Evolutionary conservation across 1,140 invertebrate species (phyloP), one percentile per base, ranked within the genome.

Genomic region (Capitella teleta): DNA sequence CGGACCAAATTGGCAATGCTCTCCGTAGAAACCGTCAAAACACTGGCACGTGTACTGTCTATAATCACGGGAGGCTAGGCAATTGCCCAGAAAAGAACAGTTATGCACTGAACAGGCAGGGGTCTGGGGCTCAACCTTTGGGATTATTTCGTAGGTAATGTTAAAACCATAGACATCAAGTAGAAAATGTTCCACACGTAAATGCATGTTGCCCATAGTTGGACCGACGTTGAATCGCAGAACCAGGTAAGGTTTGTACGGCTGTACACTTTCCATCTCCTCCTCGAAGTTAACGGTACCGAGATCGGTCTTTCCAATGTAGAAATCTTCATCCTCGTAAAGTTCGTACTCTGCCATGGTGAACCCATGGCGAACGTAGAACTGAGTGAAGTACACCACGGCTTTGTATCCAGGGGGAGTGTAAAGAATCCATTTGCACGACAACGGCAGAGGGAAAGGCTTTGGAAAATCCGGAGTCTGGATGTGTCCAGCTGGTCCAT

Each of bases 131-230:
- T 52, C 72, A 64, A 59, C 56, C 1, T 68, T 67, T 18, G 54
- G 55, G 2, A 78, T 76, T 53, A 91, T 81, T 62, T 88, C 85
- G 64, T 90, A 92, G 3, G 87, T 92, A 54, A 92, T 82, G 67
- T 94, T 94, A 73, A 94, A 91, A 5, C 88, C 89, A 63, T 84
- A 90, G 2, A 89, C 86, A 54, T 88, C 81, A 19, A 90, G 74
- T 8, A 92, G 74, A 44, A 82, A 79, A 56, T 87, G 80, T 34
- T 87, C 68, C 0, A 86, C 86, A 1, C 89, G 73, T 32, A 92
- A 72, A 66, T 92, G 86, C 32, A 85, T 83, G 4, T 87, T 86
- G 57, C 86, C 84, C 45, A 86, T 73, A n/a, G n/a, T n/a, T 19
- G 81, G 71, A 51, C 80, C 74, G 36, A 88, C 72, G 3, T 76